These are phyloP conservation scores for Holothuria glaberrima DNA, from an alignment of 35 echinoderm and acorn worm species.

Conservation along the genomic window DNA sequence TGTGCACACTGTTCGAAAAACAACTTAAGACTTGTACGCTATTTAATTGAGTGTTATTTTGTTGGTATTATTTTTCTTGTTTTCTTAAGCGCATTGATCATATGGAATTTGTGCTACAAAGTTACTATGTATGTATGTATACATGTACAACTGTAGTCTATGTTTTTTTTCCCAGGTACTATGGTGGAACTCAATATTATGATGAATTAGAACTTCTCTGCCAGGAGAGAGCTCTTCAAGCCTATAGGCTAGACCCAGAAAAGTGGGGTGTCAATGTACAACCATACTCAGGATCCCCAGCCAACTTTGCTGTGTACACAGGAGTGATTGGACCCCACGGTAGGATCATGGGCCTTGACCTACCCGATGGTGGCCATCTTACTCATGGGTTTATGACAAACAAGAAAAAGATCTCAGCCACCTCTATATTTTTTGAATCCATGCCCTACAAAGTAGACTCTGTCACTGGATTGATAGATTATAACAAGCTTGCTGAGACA, in stretches of 20 bases:
- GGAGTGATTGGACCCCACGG: slow-evolving; percentile 84
- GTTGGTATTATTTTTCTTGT: too few relatives aligned
- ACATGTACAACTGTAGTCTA: too few relatives aligned
- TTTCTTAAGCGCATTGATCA: too few relatives aligned
- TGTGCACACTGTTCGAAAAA: too few relatives aligned
- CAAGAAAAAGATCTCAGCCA: slow-evolving; percentile 97
- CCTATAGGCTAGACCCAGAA: slow-evolving; percentile 70
- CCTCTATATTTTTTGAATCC: slow-evolving; percentile 96
- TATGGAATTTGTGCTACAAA: too few relatives aligned
- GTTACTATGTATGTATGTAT: too few relatives aligned
- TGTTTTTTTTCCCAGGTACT: slow-evolving; percentile 68
- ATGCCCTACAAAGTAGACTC: slow-evolving; percentile 95
- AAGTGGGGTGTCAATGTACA: slow-evolving; percentile 99
- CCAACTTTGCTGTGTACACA: slow-evolving; percentile 98
- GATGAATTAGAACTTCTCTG: slow-evolving; percentile 85
- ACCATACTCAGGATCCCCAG: slow-evolving; percentile 94
- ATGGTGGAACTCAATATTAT: slow-evolving; percentile 86
- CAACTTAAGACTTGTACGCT: too few relatives aligned
- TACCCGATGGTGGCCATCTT: slow-evolving; percentile 95
- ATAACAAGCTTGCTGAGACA: slow-evolving; percentile 76
- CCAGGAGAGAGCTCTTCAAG: slow-evolving; percentile 78
- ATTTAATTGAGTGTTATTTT: too few relatives aligned
- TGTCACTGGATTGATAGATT: slow-evolving; percentile 80
- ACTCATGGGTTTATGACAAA: slow-evolving; percentile 95
- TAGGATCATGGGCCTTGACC: slow-evolving; percentile 95